phyloP scores from a whole-genome alignment of 2,113 vertebrate genomes.

The Corythaeola cristata region DNA sequence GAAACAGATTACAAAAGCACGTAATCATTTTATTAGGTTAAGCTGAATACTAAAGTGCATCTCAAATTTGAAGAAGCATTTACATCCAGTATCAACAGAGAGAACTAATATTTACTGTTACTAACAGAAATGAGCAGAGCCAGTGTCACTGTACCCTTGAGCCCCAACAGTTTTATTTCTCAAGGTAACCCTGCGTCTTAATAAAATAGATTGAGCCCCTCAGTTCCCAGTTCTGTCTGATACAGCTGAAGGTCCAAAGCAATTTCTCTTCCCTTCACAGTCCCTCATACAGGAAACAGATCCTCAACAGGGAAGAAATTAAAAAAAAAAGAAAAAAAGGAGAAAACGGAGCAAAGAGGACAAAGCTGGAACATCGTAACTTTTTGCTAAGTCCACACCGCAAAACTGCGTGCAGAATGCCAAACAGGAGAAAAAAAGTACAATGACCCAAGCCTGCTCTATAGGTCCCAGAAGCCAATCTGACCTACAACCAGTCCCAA shows the following conservation, averaged over 20 bases:
- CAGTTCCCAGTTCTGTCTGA: background rate
- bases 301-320: background rate
- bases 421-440: background rate
- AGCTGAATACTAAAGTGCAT: background rate
- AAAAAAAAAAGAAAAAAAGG: background rate
- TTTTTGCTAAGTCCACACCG: background rate
- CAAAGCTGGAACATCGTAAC: background rate
- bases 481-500: background rate
- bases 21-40: background rate
- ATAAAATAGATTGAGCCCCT: background rate
- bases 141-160: background rate
- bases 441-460: background rate
- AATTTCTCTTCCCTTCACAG: background rate
- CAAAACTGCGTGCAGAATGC: background rate
- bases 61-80: background rate
- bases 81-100: background rate
- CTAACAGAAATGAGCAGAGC: background rate
- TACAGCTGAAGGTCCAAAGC: background rate
- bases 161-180: background rate
- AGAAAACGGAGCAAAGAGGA: background rate
- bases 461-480: background rate
- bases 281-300: background rate
- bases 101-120: background rate
- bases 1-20: slow-evolving; percentile 22
- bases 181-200: background rate